Conservation (phyloP, 2,888 invertebrate species). For the Litoditis marina region DNA sequence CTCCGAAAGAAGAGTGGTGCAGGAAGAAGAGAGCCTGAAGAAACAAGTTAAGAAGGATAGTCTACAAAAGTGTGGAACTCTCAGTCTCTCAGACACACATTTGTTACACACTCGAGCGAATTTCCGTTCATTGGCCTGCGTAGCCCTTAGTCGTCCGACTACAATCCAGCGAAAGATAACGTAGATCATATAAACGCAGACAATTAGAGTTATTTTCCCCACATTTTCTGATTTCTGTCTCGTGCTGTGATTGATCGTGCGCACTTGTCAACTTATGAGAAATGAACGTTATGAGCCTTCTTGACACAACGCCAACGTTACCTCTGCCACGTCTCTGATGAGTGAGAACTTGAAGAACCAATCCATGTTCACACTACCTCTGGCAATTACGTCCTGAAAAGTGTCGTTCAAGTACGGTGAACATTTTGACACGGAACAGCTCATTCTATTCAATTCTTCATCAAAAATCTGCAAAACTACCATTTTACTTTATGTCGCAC, state of each 20-base stretch:
- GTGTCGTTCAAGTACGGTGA: background rate
- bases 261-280: too few relatives aligned
- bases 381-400: conserved; percentile 15
- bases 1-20: conserved; percentile 12
- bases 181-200: background rate
- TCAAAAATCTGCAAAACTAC: too few relatives aligned
- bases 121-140: too few relatives aligned
- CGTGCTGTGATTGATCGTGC: too few relatives aligned
- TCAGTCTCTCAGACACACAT: background rate
- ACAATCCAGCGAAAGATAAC: too few relatives aligned
- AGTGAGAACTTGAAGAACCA: conserved; percentile 56
- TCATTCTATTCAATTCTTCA: too few relatives aligned
- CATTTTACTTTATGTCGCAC: background rate
- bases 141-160: too few relatives aligned
- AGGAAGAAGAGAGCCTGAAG: conserved; percentile 11
- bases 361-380: conserved; percentile 46
- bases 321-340: conserved; percentile 50
- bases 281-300: background rate
- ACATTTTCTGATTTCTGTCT: too few relatives aligned
- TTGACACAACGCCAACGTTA: conserved; percentile 12
- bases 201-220: too few relatives aligned
- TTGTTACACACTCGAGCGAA: background rate
- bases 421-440: too few relatives aligned
- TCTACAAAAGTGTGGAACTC: background rate
- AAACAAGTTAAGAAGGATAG: background rate